phyloP scores from a whole-genome alignment of 2,113 vertebrate genomes.

The Cygnus buccinator region DNA sequence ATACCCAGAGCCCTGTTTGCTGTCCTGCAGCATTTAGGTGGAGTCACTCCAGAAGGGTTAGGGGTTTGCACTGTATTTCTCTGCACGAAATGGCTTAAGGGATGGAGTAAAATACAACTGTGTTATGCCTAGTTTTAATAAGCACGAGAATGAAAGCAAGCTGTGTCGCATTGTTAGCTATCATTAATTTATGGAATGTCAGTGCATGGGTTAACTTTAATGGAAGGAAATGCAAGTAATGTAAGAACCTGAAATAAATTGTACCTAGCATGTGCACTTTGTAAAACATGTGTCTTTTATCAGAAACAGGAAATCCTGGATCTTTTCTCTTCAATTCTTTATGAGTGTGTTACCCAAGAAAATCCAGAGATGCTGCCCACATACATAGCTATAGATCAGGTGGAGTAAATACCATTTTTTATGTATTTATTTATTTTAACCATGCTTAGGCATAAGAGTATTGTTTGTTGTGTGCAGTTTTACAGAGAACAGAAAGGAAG shows the following conservation, averaged over 20 bases:
- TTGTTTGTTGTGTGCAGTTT: fast-evolving
- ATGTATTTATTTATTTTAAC: neutral
- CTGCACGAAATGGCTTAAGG: neutral
- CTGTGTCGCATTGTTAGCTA: neutral
- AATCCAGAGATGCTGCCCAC: constrained; percentile 97
- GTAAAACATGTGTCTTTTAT: neutral
- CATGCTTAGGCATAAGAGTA: fast-evolving
- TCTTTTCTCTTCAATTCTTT: constrained; percentile 93
- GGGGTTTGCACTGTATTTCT: neutral
- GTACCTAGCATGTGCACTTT: neutral
- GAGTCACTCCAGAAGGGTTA: neutral
- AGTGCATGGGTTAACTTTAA: neutral
- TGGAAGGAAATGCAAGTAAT: neutral
- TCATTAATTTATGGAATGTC: neutral
- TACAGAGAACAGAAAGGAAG: neutral
- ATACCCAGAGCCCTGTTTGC: neutral
- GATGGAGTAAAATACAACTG: neutral
- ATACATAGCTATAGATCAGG: constrained; percentile 95
- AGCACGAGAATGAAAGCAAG: neutral
- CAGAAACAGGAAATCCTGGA: constrained; percentile 91
- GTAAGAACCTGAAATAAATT: neutral
- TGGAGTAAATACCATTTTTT: constrained; percentile 26
- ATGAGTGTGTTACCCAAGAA: constrained; percentile 96
- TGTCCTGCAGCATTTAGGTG: neutral
- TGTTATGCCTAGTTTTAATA: neutral